Percentiles rank a stretch among this genome's conserved stretches.
Evolutionary conservation across 2,113 vertebrate genomes (phyloP).

Genomic region (Catagonus wagneri): DNA sequence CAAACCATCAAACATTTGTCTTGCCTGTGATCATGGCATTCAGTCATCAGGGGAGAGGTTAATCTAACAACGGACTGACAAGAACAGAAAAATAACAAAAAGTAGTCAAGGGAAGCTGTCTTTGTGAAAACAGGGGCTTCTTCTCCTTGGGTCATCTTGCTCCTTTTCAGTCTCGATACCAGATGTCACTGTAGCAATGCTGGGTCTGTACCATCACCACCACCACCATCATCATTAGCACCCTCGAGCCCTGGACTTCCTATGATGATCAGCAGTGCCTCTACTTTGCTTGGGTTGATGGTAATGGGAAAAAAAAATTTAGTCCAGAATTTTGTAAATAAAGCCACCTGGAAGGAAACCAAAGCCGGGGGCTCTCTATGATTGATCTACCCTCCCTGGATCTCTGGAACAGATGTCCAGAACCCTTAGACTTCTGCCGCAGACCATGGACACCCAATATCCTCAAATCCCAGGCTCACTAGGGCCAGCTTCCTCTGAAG

Average conservation of each 20-base stretch:
- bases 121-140: not conserved
- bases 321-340: not conserved
- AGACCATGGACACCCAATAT: not conserved
- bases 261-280: not conserved
- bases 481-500: not conserved
- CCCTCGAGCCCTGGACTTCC: not conserved
- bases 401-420: not conserved
- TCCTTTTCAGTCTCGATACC: not conserved
- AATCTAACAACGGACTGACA: not conserved
- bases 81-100: conserved; percentile 34
- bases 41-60: not conserved
- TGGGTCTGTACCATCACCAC: too few relatives aligned
- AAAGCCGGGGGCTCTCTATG: not conserved
- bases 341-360: not conserved
- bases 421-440: not conserved
- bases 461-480: not conserved
- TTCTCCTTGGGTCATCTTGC: not conserved
- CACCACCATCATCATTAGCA: not conserved
- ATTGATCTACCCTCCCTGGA: not conserved
- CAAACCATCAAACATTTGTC: not conserved
- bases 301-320: not conserved
- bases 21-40: not conserved
- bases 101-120: not conserved
- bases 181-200: not conserved
- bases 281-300: not conserved